Conservation (phyloP, 2,797 vertebrate species). For the Acropternis orthonyx region DNA sequence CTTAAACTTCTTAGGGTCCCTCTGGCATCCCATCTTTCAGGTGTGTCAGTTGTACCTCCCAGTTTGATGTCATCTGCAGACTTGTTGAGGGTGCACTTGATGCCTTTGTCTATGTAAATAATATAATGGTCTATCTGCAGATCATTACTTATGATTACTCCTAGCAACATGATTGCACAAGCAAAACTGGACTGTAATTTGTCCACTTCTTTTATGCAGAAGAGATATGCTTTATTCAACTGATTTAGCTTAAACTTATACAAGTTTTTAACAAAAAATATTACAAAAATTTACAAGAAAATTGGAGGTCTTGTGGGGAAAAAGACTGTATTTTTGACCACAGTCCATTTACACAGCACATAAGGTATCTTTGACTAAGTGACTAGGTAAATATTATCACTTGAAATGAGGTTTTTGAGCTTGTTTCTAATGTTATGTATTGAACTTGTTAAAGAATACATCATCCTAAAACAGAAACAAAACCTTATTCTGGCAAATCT, state of each 20-base stretch:
- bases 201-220: background rate
- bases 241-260: background rate
- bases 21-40: background rate
- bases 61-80: background rate
- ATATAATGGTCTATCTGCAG: background rate
- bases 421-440: background rate
- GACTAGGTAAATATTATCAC: background rate
- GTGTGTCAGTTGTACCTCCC: background rate
- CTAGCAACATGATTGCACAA: background rate
- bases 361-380: background rate
- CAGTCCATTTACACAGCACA: background rate
- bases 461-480: background rate
- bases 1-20: background rate
- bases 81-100: fast-evolving
- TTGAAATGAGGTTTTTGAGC: background rate
- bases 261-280: background rate
- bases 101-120: background rate
- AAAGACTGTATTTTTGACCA: background rate
- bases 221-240: background rate
- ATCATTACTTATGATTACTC: background rate
- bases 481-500: background rate
- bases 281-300: background rate
- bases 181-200: background rate
- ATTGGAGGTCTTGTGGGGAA: background rate
- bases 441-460: background rate